Evolutionary conservation across 2,797 vertebrate species (phyloP).

Genomic region (Aeoliscus strigatus): DNA sequence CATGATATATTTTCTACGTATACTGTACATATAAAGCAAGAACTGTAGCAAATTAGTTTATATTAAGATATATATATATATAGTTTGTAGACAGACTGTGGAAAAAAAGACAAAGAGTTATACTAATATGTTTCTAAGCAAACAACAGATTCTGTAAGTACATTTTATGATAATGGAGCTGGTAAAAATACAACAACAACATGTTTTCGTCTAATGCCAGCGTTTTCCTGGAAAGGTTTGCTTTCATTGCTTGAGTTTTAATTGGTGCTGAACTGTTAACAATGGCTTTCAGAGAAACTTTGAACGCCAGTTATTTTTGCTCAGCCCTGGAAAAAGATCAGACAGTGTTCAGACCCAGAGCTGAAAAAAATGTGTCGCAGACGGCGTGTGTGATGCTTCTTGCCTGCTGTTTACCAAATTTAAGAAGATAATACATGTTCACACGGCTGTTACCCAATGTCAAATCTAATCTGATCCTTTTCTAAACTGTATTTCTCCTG

Average conservation of each 20-base stretch:
- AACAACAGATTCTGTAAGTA: neutral
- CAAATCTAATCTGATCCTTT: conserved; percentile 30
- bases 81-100: no score
- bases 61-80: no score
- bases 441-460: conserved; percentile 25
- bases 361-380: conserved; percentile 25
- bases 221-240: conserved; percentile 42
- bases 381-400: conserved; percentile 38
- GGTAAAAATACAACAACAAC: conserved; percentile 2
- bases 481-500: conserved; percentile 20
- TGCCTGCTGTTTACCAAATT: conserved; percentile 34
- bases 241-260: conserved; percentile 53
- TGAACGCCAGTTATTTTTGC: conserved; percentile 59
- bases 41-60: no score
- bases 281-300: conserved; percentile 52
- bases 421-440: conserved; percentile 27
- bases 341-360: conserved; percentile 31
- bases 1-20: no score
- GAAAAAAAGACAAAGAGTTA: no score
- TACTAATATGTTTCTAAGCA: neutral
- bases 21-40: no score
- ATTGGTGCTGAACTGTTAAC: conserved; percentile 56
- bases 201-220: conserved; percentile 8
- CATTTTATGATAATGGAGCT: neutral
- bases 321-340: conserved; percentile 46